A percentile compares a stretch with the other conserved stretches of the same genome.
These are phyloP conservation scores for Myoxocephalus aenaeus DNA, from an alignment of 2,797 vertebrate genomes.

Conservation along the genomic window DNA sequence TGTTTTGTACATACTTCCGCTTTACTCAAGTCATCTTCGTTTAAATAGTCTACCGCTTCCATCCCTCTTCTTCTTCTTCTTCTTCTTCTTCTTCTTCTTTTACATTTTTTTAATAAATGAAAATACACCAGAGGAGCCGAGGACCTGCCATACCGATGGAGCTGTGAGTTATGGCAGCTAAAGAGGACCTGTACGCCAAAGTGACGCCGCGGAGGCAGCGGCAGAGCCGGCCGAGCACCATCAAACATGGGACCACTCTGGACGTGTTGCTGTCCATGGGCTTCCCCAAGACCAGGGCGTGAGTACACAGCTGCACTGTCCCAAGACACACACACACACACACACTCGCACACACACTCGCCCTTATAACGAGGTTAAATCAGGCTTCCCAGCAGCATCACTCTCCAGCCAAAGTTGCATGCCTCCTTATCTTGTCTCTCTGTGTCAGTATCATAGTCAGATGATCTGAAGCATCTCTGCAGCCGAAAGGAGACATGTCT, in stretches of 20 bases:
- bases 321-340: conserved; percentile 21
- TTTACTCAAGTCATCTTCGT: conserved; percentile 38
- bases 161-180: conserved; percentile 90
- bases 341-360: conserved; percentile 22
- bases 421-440: neutral
- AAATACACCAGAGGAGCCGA: conserved; percentile 46
- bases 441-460: conserved; percentile 18
- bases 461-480: conserved; percentile 28
- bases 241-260: conserved; percentile 93
- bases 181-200: conserved; percentile 94
- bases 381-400: conserved; percentile 19
- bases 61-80: neutral
- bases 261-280: conserved; percentile 97
- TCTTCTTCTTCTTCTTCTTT: too few species aligned
- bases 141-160: conserved; percentile 76
- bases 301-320: conserved; percentile 80
- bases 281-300: conserved; percentile 95
- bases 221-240: conserved; percentile 88
- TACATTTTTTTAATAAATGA: conserved; percentile 38
- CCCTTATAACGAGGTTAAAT: neutral
- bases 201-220: conserved; percentile 92
- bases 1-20: conserved; percentile 59
- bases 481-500: conserved; percentile 14
- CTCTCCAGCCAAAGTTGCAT: conserved; percentile 28
- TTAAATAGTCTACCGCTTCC: conserved; percentile 40